These are phyloP conservation scores for Hapalemur alaotrensis DNA, from an alignment of 2,797 vertebrate species.

Conservation along the genomic window DNA sequence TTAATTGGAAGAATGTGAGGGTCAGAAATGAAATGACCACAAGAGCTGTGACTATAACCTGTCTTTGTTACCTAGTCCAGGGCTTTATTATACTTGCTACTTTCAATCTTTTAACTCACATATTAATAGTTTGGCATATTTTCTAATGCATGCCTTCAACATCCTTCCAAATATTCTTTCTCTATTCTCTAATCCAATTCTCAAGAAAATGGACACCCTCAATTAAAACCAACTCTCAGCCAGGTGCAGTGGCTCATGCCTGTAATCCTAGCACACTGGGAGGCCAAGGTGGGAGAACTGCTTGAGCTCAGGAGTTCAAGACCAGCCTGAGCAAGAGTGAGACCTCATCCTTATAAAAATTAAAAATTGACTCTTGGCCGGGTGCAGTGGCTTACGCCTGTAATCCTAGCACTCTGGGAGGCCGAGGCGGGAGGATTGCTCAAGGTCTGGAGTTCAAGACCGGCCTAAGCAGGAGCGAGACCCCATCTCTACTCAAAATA, in stretches of 20 bases:
- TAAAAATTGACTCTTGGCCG: neutral
- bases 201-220: slow-evolving; percentile 3
- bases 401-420: too few species aligned
- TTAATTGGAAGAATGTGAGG: neutral
- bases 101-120: slow-evolving; percentile 26
- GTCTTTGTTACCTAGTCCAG: neutral
- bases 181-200: slow-evolving; percentile 32
- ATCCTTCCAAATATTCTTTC: slow-evolving; percentile 43
- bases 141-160: neutral
- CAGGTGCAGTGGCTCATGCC: too few species aligned
- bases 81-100: neutral
- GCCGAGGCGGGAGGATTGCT: too few species aligned
- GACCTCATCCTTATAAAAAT: too few species aligned
- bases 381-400: too few species aligned
- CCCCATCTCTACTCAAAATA: too few species aligned
- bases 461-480: too few species aligned
- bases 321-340: too few species aligned
- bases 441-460: too few species aligned
- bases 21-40: neutral
- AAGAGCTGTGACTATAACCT: neutral
- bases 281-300: too few species aligned
- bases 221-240: slow-evolving; percentile 7
- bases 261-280: too few species aligned
- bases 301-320: too few species aligned
- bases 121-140: neutral